A percentile compares a stretch with the other conserved stretches of the same genome.
Conservation (phyloP, 2,113 vertebrate genomes). For the Corythoichthys haematopterus region DNA sequence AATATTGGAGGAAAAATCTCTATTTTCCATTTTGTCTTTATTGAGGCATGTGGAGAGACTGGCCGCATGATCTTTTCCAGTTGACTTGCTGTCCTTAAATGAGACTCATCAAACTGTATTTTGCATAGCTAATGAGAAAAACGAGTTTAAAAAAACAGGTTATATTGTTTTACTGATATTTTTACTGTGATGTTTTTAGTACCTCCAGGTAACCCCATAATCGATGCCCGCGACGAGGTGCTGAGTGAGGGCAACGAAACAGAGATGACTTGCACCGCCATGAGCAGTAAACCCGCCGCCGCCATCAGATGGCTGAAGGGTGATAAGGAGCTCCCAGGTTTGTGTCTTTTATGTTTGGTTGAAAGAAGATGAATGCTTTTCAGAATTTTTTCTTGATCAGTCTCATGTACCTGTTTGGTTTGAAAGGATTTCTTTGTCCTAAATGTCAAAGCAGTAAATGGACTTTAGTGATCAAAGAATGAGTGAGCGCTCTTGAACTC, state of each 20-base stretch:
- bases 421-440: background rate
- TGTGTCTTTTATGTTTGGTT: slow-evolving; percentile 12
- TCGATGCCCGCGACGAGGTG: slow-evolving; percentile 87
- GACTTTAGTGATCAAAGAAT: background rate
- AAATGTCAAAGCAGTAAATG: background rate
- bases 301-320: slow-evolving; percentile 95
- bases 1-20: background rate
- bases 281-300: slow-evolving; percentile 93
- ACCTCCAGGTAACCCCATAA: slow-evolving; percentile 90
- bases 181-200: slow-evolving; percentile 67
- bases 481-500: background rate
- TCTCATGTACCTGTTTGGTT: background rate
- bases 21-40: too few relatives aligned
- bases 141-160: background rate
- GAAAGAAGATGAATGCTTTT: background rate
- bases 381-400: background rate
- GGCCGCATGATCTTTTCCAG: background rate
- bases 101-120: too few relatives aligned
- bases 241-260: slow-evolving; percentile 91
- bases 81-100: too few relatives aligned
- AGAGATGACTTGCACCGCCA: slow-evolving; percentile 92
- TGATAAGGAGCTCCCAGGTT: slow-evolving; percentile 88
- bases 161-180: slow-evolving; percentile 2
- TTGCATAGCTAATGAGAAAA: background rate
- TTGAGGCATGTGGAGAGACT: too few relatives aligned